Percentiles rank a stretch among this genome's conserved stretches.
These are phyloP conservation scores for Dione juno DNA, from an alignment of 2,888 invertebrate genomes.

Conservation along the genomic window DNA sequence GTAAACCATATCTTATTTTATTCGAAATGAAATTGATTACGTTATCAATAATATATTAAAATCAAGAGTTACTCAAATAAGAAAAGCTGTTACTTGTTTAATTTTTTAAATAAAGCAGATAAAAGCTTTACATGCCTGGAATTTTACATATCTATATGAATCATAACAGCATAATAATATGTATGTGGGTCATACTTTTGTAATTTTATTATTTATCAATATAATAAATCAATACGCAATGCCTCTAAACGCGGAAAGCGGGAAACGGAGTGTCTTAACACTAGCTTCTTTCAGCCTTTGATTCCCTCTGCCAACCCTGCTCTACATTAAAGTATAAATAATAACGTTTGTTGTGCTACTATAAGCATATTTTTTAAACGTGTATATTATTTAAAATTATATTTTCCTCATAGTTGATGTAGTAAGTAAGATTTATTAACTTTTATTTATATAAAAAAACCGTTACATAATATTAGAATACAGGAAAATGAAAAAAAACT, in stretches of 20 bases:
- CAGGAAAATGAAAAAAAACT: conserved; percentile 40
- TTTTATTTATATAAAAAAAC: not conserved
- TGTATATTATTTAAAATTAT: too few species aligned
- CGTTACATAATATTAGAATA: conserved; percentile 18
- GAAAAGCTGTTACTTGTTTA: not conserved
- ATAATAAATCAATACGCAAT: too few species aligned
- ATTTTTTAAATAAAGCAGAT: conserved; percentile 2
- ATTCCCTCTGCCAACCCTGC: too few species aligned
- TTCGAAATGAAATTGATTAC: not conserved
- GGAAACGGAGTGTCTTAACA: too few species aligned
- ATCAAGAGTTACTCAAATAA: not conserved
- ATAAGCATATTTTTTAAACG: too few species aligned
- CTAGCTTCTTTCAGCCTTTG: too few species aligned
- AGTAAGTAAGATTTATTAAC: not conserved
- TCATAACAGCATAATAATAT: not conserved
- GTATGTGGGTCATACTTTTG: not conserved
- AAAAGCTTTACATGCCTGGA: not conserved
- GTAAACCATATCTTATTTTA: not conserved
- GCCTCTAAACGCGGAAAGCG: too few species aligned
- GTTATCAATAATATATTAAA: not conserved
- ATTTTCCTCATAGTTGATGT: too few species aligned
- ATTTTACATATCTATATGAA: not conserved
- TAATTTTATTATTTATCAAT: not conserved
- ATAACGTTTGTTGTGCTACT: too few species aligned
- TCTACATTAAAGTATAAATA: too few species aligned